Conservation (phyloP, 2,797 vertebrate genomes). For the Todus mexicanus region DNA sequence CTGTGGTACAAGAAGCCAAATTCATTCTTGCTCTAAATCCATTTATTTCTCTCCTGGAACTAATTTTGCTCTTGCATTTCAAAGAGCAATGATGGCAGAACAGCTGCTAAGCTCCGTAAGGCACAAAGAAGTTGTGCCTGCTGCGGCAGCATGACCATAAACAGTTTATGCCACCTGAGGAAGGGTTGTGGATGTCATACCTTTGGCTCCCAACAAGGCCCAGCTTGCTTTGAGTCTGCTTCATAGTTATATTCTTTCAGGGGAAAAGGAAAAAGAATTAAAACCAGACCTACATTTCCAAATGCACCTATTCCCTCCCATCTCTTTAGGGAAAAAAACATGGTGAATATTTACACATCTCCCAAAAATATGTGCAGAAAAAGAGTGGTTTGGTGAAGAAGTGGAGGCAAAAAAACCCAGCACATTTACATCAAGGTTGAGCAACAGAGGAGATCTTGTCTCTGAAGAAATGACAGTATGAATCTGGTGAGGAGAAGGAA, state of each 20-base stretch:
- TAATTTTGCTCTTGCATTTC: background rate
- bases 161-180: background rate
- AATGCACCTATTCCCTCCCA: background rate
- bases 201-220: background rate
- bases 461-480: background rate
- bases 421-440: background rate
- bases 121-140: background rate
- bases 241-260: background rate
- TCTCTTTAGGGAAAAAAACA: background rate
- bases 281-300: background rate
- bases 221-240: background rate
- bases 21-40: background rate
- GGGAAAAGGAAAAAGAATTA: background rate
- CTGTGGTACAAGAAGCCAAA: slow-evolving; percentile 3
- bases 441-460: background rate
- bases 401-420: background rate
- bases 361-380: background rate
- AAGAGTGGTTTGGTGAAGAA: background rate
- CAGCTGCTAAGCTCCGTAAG: background rate
- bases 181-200: background rate
- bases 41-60: background rate
- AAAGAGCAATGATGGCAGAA: background rate
- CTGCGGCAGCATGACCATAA: background rate
- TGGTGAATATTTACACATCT: background rate
- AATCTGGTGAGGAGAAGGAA: slow-evolving; percentile 1